Base-by-base conservation (phyloP, 2,797 vertebrate genomes). In the Pelodytes ibericus region DNA sequence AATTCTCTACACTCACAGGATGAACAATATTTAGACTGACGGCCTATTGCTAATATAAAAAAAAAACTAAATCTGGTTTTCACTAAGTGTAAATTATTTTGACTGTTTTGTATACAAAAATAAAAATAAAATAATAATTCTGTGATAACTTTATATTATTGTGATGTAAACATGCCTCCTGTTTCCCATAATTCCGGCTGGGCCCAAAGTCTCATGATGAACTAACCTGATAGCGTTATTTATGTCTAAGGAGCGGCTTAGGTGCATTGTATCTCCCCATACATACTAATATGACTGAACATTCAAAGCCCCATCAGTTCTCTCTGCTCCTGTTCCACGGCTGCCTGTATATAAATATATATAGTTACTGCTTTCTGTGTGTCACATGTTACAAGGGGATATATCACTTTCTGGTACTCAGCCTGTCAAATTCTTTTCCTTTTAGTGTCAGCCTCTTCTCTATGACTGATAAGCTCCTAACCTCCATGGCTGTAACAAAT, bases 341-440 rank as follows among this genome's bases (percentile, higher is more conserved):
- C 13, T 10, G 13, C 41, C 41, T 44, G 41, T 44, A 44, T 44
- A 15, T 44, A n/a, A n/a, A n/a, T n/a, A 10, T 44, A 44, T 44
- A 44, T 22, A 22, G 11, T 53, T 6, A 1, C 49, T 0, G 20
- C 24, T 1, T 20, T 53, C n/a, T 24, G 7, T 8, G 6, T 53
- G 49, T 53, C 49, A 53, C 22, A 47, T n/a, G 22, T 53, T 53
- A 25, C 49, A 53, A 53, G 49, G 44, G 49, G 20, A 53, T 22
- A 6, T 24, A 53, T 53, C 49, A 53, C 22, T 53, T 53, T 53
- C 49, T 53, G 49, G n/a, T 2, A 24, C 49, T 53, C 22, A 24
- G 13, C 24, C 49, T 53, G 49, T 53, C 49, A 53, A 53, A 53
- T 53, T 3, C 49, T 16, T 53, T 22, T 24, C 20, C 49, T 53